Conservation (phyloP, 2,797 vertebrate species). For the Rhynchonycteris naso region DNA sequence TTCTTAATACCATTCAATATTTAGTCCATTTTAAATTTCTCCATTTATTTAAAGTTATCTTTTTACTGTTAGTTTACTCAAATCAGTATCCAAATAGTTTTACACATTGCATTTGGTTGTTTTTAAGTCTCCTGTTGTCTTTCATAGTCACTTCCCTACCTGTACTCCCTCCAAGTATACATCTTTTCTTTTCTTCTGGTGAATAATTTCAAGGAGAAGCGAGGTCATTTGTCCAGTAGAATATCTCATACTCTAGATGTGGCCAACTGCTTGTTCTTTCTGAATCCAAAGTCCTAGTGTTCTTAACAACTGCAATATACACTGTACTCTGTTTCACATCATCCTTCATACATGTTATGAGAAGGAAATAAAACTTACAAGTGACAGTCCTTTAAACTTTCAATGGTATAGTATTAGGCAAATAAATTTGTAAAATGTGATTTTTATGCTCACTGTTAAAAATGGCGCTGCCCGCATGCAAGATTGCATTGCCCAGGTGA, state of each 20-base stretch:
- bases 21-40: not conserved
- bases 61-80: not conserved
- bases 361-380: not conserved
- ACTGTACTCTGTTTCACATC: not conserved
- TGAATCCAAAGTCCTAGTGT: not conserved
- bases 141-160: not conserved
- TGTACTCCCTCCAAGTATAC: not conserved
- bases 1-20: constrained; percentile 1
- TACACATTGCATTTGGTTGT: not conserved
- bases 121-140: not conserved
- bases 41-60: not conserved
- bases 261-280: not conserved
- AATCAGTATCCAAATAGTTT: not conserved
- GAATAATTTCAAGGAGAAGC: not conserved
- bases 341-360: not conserved
- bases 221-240: not conserved
- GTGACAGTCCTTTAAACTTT: not conserved
- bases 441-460: no score
- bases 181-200: not conserved
- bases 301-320: not conserved
- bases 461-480: no score
- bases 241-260: not conserved
- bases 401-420: not conserved
- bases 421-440: no score
- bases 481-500: no score